Conservation (phyloP, 2,113 vertebrate species). For the Podiceps cristatus region DNA sequence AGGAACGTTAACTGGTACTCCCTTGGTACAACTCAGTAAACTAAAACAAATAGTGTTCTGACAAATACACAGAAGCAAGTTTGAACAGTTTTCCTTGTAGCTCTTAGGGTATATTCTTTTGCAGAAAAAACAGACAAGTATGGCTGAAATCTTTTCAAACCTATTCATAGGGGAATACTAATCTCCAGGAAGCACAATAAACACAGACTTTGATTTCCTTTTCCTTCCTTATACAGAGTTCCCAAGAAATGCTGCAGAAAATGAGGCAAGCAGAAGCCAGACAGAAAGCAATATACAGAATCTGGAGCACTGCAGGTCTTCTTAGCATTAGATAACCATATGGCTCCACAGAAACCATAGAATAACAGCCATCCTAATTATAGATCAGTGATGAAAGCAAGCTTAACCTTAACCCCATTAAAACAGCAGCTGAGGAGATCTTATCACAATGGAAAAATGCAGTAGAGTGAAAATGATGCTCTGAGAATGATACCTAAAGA, state of each 20-base stretch:
- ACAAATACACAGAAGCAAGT: conserved; percentile 36
- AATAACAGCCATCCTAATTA: conserved; percentile 50
- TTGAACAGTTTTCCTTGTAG: conserved; percentile 8
- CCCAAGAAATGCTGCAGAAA: conserved; percentile 40
- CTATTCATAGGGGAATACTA: conserved; percentile 35
- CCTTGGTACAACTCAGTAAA: background rate
- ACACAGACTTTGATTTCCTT: conserved; percentile 53
- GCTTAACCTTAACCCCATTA: conserved; percentile 36
- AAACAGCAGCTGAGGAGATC: conserved; percentile 1
- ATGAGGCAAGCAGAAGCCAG: conserved; percentile 61
- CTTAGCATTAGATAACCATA: conserved; percentile 54
- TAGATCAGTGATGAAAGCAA: conserved; percentile 53
- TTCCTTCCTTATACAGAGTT: conserved; percentile 51
- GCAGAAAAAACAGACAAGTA: conserved; percentile 34
- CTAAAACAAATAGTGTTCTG: conserved; percentile 17
- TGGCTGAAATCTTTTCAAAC: conserved; percentile 43
- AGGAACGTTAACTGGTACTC: background rate
- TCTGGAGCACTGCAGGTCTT: conserved; percentile 48
- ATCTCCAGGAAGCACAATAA: conserved; percentile 66
- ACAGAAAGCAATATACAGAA: conserved; percentile 56
- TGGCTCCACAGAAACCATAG: conserved; percentile 36
- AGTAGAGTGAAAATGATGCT: background rate
- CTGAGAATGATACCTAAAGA: background rate
- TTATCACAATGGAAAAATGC: background rate
- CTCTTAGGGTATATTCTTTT: conserved; percentile 8